Evolutionary conservation across 2,113 vertebrate species (phyloP).

Genomic region (Climacteris rufus): DNA sequence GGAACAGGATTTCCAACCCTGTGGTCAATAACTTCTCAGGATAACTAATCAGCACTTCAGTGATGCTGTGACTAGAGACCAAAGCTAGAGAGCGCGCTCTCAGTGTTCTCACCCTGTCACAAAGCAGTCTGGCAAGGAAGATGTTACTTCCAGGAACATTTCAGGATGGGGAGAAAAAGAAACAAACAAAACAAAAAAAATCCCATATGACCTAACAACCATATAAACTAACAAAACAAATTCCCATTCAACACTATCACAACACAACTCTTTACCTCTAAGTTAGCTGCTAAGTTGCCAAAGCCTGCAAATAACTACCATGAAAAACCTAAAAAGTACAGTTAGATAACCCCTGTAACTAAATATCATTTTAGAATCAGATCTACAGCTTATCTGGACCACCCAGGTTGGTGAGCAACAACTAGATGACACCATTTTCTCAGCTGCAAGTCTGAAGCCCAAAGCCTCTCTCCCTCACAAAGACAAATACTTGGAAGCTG

Average conservation of each 20-base stretch:
- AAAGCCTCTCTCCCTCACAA: background rate
- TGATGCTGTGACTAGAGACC: background rate
- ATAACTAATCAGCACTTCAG: background rate
- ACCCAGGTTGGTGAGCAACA: background rate
- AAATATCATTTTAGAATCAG: background rate
- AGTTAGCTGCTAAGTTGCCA: background rate
- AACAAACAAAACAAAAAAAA: background rate
- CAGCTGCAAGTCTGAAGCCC: background rate
- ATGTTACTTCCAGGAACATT: background rate
- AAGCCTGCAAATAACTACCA: background rate
- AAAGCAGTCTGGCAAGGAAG: background rate
- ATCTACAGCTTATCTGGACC: background rate
- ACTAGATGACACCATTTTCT: background rate
- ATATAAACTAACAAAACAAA: background rate
- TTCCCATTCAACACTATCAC: background rate
- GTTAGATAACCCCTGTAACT: background rate
- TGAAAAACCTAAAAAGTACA: background rate
- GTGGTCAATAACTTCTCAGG: background rate
- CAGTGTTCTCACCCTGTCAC: background rate
- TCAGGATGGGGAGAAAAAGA: background rate
- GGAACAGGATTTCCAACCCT: background rate
- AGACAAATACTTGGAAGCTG: background rate
- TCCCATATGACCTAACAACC: background rate
- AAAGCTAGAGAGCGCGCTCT: background rate
- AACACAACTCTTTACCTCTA: background rate